phyloP scores from a whole-genome alignment of 2,797 vertebrate genomes.

The Hephaestus fuliginosus region DNA sequence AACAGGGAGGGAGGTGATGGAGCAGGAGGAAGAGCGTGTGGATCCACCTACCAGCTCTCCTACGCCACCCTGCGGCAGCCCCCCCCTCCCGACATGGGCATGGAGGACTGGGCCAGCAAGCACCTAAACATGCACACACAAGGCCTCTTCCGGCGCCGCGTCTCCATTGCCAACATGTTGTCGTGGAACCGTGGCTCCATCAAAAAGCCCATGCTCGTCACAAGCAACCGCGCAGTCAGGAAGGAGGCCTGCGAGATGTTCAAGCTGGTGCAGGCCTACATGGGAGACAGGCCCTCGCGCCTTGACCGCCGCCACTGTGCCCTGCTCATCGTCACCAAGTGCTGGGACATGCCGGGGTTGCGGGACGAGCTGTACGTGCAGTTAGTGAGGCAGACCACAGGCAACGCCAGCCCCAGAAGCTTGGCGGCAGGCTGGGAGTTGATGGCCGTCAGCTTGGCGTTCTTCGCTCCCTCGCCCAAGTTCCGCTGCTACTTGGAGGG shows the following conservation, averaged over 20 bases:
- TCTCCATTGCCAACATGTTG: conserved; percentile 94
- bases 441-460: conserved; percentile 93
- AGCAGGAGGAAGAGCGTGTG: conserved; percentile 60
- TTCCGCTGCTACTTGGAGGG: conserved; percentile 95
- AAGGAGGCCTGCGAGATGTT: conserved; percentile 96
- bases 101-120: conserved; percentile 94
- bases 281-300: conserved; percentile 92
- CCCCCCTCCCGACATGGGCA: conserved; percentile 86
- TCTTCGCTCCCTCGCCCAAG: conserved; percentile 94
- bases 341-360: conserved; percentile 92
- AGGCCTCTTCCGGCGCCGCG: conserved; percentile 91
- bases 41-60: conserved; percentile 83
- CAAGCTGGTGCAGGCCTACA: conserved; percentile 94
- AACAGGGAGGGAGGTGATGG: conserved; percentile 72
- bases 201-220: conserved; percentile 95
- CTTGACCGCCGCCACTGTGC: conserved; percentile 90
- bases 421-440: conserved; percentile 93
- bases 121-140: conserved; percentile 95
- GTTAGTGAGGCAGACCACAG: conserved; percentile 92
- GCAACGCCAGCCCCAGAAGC: conserved; percentile 88
- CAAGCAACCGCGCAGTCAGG: conserved; percentile 89
- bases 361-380: conserved; percentile 94
- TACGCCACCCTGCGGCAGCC: conserved; percentile 89
- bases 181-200: conserved; percentile 94
- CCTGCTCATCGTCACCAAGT: conserved; percentile 89